Percentiles rank a stretch among this genome's conserved stretches.
phyloP scores from a whole-genome alignment of 2,888 invertebrate species.

The Heliconius erato region DNA sequence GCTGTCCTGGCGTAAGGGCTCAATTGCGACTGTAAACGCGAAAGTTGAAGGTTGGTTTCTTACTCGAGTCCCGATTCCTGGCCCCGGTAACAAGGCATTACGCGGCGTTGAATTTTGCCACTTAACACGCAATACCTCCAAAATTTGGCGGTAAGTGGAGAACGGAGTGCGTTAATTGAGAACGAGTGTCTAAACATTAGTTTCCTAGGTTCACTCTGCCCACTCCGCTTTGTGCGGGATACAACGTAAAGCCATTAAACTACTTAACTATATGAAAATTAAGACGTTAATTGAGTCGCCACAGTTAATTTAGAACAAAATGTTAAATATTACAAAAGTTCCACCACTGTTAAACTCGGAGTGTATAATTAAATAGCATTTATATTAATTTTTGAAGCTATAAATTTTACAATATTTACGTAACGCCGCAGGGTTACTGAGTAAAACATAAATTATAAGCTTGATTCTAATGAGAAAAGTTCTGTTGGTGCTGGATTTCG shows the following conservation, averaged over 20 bases:
- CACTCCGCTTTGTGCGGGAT: too few species aligned
- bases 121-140: too few species aligned
- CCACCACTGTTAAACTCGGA: background rate
- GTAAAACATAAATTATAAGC: constrained; percentile 44
- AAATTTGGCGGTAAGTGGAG: too few species aligned
- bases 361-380: constrained; percentile 33
- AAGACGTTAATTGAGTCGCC: background rate
- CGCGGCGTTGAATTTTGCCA: too few species aligned
- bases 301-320: constrained; percentile 7
- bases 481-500: constrained; percentile 38
- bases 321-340: constrained; percentile 20
- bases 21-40: too few species aligned
- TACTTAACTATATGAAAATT: background rate
- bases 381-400: constrained; percentile 34
- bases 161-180: background rate
- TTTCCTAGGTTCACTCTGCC: background rate
- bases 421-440: constrained; percentile 34
- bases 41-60: too few species aligned
- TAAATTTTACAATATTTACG: constrained; percentile 32
- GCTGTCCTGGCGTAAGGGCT: too few species aligned
- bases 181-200: background rate
- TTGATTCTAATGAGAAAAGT: constrained; percentile 46
- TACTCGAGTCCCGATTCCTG: too few species aligned
- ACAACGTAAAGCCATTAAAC: background rate
- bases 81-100: too few species aligned